Conservation (phyloP, 1,140 invertebrate species). For the Aphis gossypii region DNA sequence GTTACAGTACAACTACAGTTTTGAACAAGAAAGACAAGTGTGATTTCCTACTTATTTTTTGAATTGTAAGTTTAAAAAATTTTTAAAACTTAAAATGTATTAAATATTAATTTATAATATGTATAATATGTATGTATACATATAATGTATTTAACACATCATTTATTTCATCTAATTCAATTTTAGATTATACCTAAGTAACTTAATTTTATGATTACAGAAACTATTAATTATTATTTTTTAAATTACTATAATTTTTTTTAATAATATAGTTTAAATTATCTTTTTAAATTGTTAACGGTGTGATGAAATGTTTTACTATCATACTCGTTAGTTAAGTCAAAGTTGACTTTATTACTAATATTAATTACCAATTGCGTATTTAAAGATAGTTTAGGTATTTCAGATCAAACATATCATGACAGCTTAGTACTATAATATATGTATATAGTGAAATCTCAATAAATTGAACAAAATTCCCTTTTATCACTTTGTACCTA, state of each 20-base stretch:
- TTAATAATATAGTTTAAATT: neutral
- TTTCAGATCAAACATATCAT: constrained; percentile 38
- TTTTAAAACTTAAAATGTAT: neutral
- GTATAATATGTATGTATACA: neutral
- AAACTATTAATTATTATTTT: constrained; percentile 17
- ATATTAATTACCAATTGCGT: neutral
- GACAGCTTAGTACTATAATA: neutral
- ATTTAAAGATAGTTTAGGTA: constrained; percentile 25
- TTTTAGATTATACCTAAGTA: neutral
- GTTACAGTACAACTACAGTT: constrained; percentile 40
- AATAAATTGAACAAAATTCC: neutral
- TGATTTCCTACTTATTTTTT: constrained; percentile 35
- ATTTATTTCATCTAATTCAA: neutral
- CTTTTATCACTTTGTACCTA: neutral
- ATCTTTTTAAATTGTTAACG: neutral
- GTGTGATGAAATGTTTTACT: neutral
- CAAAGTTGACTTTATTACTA: neutral
- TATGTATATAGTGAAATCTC: neutral
- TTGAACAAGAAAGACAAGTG: constrained; percentile 41
- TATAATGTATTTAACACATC: too few relatives aligned
- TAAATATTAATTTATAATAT: neutral
- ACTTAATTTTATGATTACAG: neutral
- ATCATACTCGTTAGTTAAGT: neutral
- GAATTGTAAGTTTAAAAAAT: neutral
- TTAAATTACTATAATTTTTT: neutral